Evolutionary conservation across 2,888 invertebrate genomes (phyloP), one percentile per base, ranked within the genome.

Genomic region (Metallyticus violacea): DNA sequence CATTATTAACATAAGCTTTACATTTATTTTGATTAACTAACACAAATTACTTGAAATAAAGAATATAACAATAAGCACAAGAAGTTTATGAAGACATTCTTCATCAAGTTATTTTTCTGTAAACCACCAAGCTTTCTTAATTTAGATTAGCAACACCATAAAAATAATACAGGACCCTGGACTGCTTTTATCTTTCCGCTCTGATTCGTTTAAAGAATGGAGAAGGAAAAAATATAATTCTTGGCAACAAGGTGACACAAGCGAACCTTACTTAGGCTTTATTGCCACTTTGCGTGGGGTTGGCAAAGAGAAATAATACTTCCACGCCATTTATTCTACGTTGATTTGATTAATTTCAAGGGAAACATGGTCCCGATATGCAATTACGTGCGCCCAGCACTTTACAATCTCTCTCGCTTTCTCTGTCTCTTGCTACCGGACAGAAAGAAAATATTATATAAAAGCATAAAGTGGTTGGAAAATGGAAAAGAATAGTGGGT

Each of bases 401-500:
- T 83, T 29, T 27, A 77, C 26, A 26, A 26, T 26, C 26, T 7
- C 27, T 79, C 7, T 27, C 15, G 28, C 22, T 28, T 9, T 9
- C n/a, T 29, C 29, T 3, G 26, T 76, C 76, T 62, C 26, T 6
- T 62, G 22, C 40, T 26, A 27, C 26, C 80, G 76, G 80, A 81
- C 81, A 26, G 30, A 80, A 40, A 62, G 80, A 85, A 85, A 81
- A 85, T 81, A 62, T 62, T 85, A 85, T 85, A 85, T 85, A 85
- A 85, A 85, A 85, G 85, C 85, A 81, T 81, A 85, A 85, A 85
- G 85, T 85, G 85, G 85, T 77, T 85, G 79, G 85, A 85, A 77
- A 79, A 81, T 85, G 81, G 83, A 83, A 83, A 83, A 83, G 83
- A 83, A 83, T 40, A 83, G 77, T 77, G 83, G 83, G 28, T 83